Conservation (phyloP, 2,888 invertebrate genomes). For the Drosophila barbarae region DNA sequence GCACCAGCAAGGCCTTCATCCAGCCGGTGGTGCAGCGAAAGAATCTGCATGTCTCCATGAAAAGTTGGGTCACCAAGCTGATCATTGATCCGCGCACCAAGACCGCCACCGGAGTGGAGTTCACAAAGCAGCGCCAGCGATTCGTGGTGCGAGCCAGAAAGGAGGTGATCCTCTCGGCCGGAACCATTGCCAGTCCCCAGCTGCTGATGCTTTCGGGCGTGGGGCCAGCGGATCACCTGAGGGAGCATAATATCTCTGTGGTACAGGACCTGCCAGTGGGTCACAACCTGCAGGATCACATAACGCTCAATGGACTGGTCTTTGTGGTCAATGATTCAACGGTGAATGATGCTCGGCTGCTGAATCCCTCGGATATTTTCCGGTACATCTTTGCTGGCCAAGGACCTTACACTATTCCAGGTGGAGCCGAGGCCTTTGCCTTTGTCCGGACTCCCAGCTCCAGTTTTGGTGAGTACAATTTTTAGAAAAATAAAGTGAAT, state of each 20-base stretch:
- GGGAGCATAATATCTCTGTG: conserved; percentile 82
- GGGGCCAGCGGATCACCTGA: conserved; percentile 84
- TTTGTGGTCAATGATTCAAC: conserved; percentile 87
- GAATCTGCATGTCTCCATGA: conserved; percentile 87
- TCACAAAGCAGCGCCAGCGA: conserved; percentile 82
- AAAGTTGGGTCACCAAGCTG: conserved; percentile 85
- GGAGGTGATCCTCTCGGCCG: conserved; percentile 90
- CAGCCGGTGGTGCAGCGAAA: conserved; percentile 83
- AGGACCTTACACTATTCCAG: conserved; percentile 88
- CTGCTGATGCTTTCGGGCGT: conserved; percentile 92
- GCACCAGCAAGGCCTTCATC: conserved; percentile 89
- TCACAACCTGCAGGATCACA: conserved; percentile 90
- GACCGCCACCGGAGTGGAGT: conserved; percentile 85
- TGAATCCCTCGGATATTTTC: conserved; percentile 82
- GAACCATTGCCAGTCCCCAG: conserved; percentile 91
- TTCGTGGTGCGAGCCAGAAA: conserved; percentile 83
- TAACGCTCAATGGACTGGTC: conserved; percentile 86
- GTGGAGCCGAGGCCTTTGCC: conserved; percentile 88
- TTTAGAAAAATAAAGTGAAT: no score
- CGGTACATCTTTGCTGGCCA: conserved; percentile 83
- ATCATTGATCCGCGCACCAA: conserved; percentile 84
- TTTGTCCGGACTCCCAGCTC: conserved; percentile 86
- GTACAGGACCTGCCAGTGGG: conserved; percentile 88
- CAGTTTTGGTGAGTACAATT: conserved; percentile 62
- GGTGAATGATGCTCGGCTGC: conserved; percentile 83